Evolutionary conservation across 1,140 invertebrate genomes (phyloP).

Genomic region (Bilobella aurantiaca): DNA sequence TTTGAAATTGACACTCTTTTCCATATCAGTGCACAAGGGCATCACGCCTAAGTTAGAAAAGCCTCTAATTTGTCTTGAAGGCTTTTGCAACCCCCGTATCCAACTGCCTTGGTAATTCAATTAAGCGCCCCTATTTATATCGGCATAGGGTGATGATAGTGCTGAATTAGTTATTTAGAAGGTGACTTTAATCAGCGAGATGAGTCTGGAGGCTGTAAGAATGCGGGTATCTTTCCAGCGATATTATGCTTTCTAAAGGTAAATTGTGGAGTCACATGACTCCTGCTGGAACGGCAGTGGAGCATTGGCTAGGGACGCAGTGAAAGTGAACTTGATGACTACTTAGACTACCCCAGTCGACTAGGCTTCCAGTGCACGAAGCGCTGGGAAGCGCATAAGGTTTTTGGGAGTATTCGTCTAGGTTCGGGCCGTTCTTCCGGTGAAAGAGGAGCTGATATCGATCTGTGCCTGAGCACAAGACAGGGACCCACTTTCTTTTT

Average conservation of each 20-base stretch:
- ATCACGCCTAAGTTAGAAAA: too few species aligned
- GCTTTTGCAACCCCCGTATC: too few species aligned
- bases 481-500: neutral
- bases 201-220: neutral
- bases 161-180: neutral
- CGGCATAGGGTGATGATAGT: neutral
- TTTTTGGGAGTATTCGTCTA: neutral
- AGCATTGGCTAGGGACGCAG: neutral
- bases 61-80: too few species aligned
- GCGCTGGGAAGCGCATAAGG: too few species aligned
- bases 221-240: neutral
- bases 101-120: too few species aligned
- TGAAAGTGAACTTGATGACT: neutral
- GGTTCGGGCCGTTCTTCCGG: neutral
- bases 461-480: neutral
- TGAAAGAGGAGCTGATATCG: conserved; percentile 7
- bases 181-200: conserved; percentile 1
- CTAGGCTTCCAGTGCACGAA: too few species aligned
- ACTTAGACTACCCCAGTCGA: neutral
- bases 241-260: too few species aligned
- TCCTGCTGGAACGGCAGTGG: too few species aligned
- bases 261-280: too few species aligned
- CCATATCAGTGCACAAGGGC: too few species aligned
- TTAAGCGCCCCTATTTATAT: too few species aligned
- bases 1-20: too few species aligned